Base-by-base conservation (phyloP, 2,888 invertebrate genomes). In the Micropterix aruncella region DNA sequence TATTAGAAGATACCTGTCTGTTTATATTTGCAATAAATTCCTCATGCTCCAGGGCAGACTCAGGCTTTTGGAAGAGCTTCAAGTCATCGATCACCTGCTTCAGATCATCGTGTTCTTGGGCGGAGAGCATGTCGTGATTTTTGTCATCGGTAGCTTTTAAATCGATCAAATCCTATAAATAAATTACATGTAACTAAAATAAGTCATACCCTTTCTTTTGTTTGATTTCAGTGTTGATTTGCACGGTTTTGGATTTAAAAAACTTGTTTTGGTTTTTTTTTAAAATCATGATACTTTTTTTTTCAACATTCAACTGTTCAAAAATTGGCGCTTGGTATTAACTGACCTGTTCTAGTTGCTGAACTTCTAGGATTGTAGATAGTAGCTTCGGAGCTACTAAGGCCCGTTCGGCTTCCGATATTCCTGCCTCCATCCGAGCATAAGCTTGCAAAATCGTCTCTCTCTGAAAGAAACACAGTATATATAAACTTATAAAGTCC, bases 1-100 rank as follows among this genome's bases (percentile, higher is more conserved):
- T n/a, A n/a, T 27, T 27, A 27, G 27, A 27, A 27, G 5, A 27
- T 56, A 73, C 74, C 66, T 73, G 73, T 55, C 74, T 62, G 50
- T 74, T 74, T 14, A 74, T 65, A 54, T 72, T 74, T 3, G 74
- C 74, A 19, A 74, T 58, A 48, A 74, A 74, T 52, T 75, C 75
- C 58, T 75, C 74, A 53, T 75, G 74, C 50, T 74, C 74, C 1
- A 65, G 56, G 1, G 73, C 73, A 19, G 70, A 51, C 52, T 68
- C 57, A 40, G 73, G 63, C 44, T 71, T 61, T 54, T 65, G 59
- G 55, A 73, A 66, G 15, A 74, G 52, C 49, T 70, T 61, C 52
- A 74, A 53, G 51, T 60, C 60, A 44, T 66, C 57, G 52, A 74
- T 65, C 53, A 71, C 27, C 27, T 27, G 27, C 12, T 27, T 27